phyloP scores from a whole-genome alignment of 2,113 vertebrate genomes.

The Terrapene triunguis region DNA sequence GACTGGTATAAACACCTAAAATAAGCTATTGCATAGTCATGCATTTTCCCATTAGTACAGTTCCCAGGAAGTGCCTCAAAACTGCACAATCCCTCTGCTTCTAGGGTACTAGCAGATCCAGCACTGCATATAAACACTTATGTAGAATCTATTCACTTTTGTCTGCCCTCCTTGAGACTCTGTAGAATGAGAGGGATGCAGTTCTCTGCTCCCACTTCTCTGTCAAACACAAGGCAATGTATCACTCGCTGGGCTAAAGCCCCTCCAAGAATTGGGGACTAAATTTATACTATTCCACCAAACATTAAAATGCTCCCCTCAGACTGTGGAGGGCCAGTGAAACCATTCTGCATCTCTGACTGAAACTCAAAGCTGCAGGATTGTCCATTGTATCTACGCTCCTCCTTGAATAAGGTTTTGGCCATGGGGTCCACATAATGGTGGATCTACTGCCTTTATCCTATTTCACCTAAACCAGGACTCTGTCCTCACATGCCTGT shows the following conservation, averaged over 20 bases:
- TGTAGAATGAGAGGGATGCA: not conserved
- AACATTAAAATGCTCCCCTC: not conserved
- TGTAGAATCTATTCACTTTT: rapidly evolving
- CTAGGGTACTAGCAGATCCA: not conserved
- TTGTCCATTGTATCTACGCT: not conserved
- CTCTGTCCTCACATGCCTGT: not conserved
- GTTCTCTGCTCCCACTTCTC: not conserved
- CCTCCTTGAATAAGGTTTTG: not conserved
- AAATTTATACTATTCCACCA: not conserved
- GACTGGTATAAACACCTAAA: not conserved
- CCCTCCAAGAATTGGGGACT: not conserved
- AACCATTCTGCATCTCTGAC: not conserved
- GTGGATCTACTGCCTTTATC: not conserved
- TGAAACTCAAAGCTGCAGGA: not conserved
- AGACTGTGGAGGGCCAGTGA: not conserved
- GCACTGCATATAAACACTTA: not conserved
- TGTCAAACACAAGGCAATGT: not conserved
- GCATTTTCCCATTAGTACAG: not conserved
- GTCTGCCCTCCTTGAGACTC: rapidly evolving
- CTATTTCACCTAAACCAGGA: not conserved
- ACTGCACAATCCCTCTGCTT: not conserved
- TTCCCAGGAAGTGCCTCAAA: not conserved
- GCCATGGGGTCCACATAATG: not conserved
- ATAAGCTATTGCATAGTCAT: not conserved
- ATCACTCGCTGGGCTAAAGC: not conserved